Evolutionary conservation across 2,888 invertebrate genomes (phyloP).

Genomic region (Diogma glabrata): DNA sequence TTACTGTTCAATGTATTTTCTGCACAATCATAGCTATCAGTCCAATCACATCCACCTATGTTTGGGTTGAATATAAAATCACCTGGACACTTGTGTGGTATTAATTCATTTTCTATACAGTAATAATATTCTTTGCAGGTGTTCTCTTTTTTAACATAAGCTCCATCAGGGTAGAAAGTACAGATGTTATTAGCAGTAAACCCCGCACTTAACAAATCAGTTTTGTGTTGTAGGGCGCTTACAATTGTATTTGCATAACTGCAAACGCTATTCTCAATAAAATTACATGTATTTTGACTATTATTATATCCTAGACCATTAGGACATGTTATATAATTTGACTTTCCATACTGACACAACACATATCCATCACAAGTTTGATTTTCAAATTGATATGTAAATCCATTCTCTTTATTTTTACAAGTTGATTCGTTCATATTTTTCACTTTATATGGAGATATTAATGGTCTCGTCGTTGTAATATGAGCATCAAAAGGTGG

Average conservation of each 20-base stretch:
- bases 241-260: not conserved
- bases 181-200: not conserved
- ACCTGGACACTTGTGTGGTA: not conserved
- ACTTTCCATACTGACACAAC: conserved; percentile 1
- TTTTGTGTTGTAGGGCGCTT: too few relatives aligned
- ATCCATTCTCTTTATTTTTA: not conserved
- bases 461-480: too few relatives aligned
- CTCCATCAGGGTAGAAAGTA: not conserved
- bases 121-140: conserved; percentile 1
- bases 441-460: too few relatives aligned
- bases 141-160: not conserved
- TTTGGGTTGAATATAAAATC: conserved; percentile 3
- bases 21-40: conserved; percentile 1
- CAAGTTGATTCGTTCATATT: not conserved
- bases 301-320: not conserved
- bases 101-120: not conserved
- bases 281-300: not conserved
- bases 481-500: not conserved
- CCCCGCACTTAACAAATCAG: too few relatives aligned
- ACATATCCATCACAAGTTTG: not conserved
- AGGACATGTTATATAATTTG: not conserved
- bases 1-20: too few relatives aligned
- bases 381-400: not conserved
- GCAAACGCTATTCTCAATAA: not conserved
- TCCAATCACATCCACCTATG: not conserved